phyloP scores from a whole-genome alignment of 23 tunicate genomes.

The Oikopleura vanhoeffeni region DNA sequence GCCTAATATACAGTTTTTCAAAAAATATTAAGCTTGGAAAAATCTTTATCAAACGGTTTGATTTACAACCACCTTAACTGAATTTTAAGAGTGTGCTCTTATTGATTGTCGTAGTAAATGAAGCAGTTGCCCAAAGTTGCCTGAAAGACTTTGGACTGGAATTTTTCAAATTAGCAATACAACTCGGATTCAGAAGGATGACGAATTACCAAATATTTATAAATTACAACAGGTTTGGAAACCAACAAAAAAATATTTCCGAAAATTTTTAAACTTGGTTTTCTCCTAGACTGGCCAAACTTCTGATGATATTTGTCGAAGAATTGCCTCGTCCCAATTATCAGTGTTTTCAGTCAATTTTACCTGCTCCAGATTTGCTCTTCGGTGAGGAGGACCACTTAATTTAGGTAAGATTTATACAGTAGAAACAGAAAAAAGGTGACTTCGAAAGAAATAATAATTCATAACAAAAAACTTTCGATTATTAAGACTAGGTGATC shows the following conservation, averaged over 20 bases:
- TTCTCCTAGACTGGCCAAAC: constrained; percentile 71
- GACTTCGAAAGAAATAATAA: no score
- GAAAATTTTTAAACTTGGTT: background rate
- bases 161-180: background rate
- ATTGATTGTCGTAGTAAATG: background rate
- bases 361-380: background rate
- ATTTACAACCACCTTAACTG: no score
- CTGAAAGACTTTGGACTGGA: background rate
- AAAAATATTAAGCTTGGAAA: no score
- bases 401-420: no score
- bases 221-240: background rate
- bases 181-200: no score
- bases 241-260: no score
- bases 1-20: no score
- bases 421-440: no score
- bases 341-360: background rate
- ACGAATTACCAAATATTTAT: background rate
- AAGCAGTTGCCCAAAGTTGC: background rate
- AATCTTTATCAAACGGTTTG: no score
- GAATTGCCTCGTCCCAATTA: constrained; percentile 39
- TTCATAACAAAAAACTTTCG: no score
- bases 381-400: background rate
- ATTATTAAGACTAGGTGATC: no score
- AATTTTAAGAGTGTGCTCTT: background rate
- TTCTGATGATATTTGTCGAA: constrained; percentile 60